Conservation (phyloP, 2,113 vertebrate species). For the Dendropsophus ebraccatus region DNA sequence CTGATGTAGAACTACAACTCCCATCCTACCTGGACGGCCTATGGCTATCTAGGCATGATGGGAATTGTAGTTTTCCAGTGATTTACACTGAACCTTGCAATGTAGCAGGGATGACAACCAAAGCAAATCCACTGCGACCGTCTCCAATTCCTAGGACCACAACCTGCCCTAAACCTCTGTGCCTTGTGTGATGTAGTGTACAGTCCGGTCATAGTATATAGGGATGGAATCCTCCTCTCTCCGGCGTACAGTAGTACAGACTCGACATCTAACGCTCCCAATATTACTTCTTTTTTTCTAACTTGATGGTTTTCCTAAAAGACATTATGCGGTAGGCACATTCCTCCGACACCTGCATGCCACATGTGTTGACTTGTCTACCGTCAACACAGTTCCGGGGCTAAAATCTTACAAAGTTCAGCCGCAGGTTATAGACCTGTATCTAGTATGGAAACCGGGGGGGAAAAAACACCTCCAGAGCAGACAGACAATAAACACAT, state of each 20-base stretch:
- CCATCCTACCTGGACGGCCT: too few relatives aligned
- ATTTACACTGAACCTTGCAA: too few relatives aligned
- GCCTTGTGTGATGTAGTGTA: not conserved
- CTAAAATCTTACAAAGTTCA: constrained; percentile 70
- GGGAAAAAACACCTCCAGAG: not conserved
- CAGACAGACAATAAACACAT: constrained; percentile 58
- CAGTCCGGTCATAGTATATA: too few relatives aligned
- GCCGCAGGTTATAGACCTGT: constrained; percentile 69
- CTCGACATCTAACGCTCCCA: not conserved
- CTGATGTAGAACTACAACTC: too few relatives aligned
- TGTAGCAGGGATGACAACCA: too few relatives aligned
- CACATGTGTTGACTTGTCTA: constrained; percentile 73
- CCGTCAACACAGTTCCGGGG: constrained; percentile 69
- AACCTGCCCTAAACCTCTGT: not conserved
- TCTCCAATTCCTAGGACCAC: too few relatives aligned
- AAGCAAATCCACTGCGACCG: too few relatives aligned
- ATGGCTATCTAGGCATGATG: too few relatives aligned
- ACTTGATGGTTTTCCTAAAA: constrained; percentile 65
- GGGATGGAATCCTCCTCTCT: too few relatives aligned
- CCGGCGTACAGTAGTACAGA: too few relatives aligned
- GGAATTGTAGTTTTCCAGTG: too few relatives aligned
- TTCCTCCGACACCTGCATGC: constrained; percentile 62
- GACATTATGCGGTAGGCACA: constrained; percentile 63
- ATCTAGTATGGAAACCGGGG: constrained; percentile 66
- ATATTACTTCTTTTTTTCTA: constrained; percentile 14